These are phyloP conservation scores for Spodoptera picta DNA, from an alignment of 2,888 invertebrate genomes.

Conservation along the genomic window DNA sequence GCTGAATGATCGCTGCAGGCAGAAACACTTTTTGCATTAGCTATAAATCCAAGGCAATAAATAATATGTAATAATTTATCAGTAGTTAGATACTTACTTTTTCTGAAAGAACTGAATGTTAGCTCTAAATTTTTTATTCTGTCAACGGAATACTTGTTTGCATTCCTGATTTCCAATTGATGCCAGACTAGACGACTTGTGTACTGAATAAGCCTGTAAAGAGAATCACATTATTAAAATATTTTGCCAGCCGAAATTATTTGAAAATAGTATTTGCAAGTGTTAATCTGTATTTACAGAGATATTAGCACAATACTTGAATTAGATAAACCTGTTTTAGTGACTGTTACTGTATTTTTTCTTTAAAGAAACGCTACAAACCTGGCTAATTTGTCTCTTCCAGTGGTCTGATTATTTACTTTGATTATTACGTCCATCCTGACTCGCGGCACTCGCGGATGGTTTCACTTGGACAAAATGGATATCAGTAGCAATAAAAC, in stretches of 20 bases:
- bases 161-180: conserved; percentile 90
- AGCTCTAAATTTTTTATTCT: conserved; percentile 94
- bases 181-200: conserved; percentile 94
- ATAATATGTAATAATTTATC: neutral
- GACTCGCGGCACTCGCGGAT: neutral
- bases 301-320: too few relatives aligned
- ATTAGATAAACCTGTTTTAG: too few relatives aligned
- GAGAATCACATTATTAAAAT: neutral
- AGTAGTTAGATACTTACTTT: conserved; percentile 88
- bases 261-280: neutral
- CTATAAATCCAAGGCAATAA: conserved; percentile 2
- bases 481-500: conserved; percentile 9
- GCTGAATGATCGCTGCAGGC: too few relatives aligned
- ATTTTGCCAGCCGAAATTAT: too few relatives aligned
- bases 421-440: conserved; percentile 85
- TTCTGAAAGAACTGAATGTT: conserved; percentile 95
- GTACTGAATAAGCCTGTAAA: conserved; percentile 93
- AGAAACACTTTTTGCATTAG: too few relatives aligned
- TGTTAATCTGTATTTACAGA: too few relatives aligned
- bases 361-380: conserved; percentile 25
- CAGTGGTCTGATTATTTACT: conserved; percentile 87
- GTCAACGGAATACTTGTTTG: conserved; percentile 91
- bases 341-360: too few relatives aligned
- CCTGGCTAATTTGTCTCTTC: conserved; percentile 88
- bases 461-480: conserved; percentile 5